phyloP scores from a whole-genome alignment of 92 coral and sea anemone species.

The Actinostola sp. region DNA sequence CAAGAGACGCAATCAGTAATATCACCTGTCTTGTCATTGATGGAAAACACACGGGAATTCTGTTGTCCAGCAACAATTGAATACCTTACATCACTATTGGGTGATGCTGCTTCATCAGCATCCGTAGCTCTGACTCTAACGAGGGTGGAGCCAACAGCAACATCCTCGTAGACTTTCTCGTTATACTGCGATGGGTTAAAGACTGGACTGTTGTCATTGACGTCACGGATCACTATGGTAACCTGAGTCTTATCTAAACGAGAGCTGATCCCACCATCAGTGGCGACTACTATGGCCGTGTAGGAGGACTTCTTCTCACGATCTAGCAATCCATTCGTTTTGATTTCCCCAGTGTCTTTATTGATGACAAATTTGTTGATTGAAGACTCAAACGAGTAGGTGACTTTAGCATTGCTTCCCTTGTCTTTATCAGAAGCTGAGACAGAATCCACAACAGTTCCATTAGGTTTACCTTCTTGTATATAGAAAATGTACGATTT shows the following conservation, averaged over 20 bases:
- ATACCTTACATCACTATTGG: conserved; percentile 75
- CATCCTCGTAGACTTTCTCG: conserved; percentile 63
- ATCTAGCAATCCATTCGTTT: conserved; percentile 63
- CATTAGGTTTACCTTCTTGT: conserved; percentile 60
- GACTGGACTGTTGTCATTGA: conserved; percentile 81
- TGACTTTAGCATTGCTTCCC: conserved; percentile 76
- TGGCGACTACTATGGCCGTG: conserved; percentile 62
- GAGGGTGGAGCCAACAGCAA: conserved; percentile 53
- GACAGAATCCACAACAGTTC: conserved; percentile 75
- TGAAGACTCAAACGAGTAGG: conserved; percentile 63
- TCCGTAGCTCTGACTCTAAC: conserved; percentile 75
- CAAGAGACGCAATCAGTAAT: conserved; percentile 62
- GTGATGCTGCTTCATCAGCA: conserved; percentile 61
- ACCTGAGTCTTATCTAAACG: conserved; percentile 61
- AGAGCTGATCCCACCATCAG: conserved; percentile 73
- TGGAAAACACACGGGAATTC: conserved; percentile 55
- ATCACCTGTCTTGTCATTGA: conserved; percentile 61
- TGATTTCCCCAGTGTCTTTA: conserved; percentile 70
- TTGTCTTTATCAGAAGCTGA: conserved; percentile 79
- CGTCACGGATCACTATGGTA: conserved; percentile 67
- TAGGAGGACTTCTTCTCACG: conserved; percentile 70
- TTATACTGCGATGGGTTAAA: conserved; percentile 58
- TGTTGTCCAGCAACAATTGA: conserved; percentile 68
- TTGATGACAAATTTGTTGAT: conserved; percentile 67
- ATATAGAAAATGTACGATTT: conserved; percentile 60